Evolutionary conservation across 2,113 vertebrate genomes (phyloP).

Genomic region (Paedocypris sp.): DNA sequence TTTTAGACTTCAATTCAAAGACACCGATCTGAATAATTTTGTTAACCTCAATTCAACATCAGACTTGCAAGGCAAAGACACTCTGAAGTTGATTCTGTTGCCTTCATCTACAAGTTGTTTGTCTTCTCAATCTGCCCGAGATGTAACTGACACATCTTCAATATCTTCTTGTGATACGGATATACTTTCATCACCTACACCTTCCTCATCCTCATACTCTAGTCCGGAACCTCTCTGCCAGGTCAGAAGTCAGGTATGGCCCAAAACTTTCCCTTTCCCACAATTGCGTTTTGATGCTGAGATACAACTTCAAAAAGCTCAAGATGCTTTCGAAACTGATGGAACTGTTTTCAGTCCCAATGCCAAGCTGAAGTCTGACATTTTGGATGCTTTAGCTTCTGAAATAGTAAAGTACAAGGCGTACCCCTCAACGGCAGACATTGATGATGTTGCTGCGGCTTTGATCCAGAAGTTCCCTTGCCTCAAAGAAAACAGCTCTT

Average conservation of each 20-base stretch:
- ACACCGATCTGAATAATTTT: background rate
- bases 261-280: background rate
- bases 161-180: background rate
- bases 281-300: background rate
- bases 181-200: background rate
- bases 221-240: background rate
- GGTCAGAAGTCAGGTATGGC: background rate
- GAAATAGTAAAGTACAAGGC: slow-evolving; percentile 20
- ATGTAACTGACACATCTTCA: background rate
- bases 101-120: background rate
- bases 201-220: background rate
- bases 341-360: background rate
- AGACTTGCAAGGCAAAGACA: background rate
- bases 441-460: slow-evolving; percentile 3
- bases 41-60: background rate
- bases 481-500: background rate
- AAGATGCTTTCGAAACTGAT: background rate
- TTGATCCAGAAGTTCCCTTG: slow-evolving; percentile 8
- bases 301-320: background rate
- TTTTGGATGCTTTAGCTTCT: slow-evolving; percentile 7
- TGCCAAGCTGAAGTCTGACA: slow-evolving; percentile 10
- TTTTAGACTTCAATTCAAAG: background rate
- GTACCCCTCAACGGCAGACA: slow-evolving; percentile 1
- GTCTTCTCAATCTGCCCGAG: background rate
- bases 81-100: background rate